Evolutionary conservation across 2,797 vertebrate species (phyloP).

Genomic region (Pseudocheirus occidentalis): DNA sequence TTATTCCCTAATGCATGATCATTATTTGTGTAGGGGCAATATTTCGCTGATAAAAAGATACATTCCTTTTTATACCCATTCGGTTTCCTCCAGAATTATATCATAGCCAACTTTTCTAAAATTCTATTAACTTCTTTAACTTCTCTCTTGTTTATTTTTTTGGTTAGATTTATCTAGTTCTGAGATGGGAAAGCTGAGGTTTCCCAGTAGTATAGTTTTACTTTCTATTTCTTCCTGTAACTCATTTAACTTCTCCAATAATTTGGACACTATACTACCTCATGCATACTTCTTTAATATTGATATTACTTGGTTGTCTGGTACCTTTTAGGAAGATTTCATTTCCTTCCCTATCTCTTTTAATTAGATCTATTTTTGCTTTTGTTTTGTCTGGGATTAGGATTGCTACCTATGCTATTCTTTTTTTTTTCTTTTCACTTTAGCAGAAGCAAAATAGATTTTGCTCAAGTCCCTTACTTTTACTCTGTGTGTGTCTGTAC

Average conservation of each 20-base stretch:
- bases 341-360: neutral
- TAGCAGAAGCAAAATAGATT: neutral
- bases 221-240: neutral
- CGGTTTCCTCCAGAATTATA: neutral
- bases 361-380: neutral
- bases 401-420: neutral
- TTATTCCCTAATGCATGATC: neutral
- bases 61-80: neutral
- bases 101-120: neutral
- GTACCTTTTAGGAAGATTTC: neutral
- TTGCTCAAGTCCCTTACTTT: neutral
- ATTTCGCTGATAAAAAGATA: neutral
- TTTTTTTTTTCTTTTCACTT: neutral
- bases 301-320: neutral
- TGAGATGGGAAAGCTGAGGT: neutral
- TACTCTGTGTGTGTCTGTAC: neutral
- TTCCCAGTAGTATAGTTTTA: neutral
- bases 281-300: neutral
- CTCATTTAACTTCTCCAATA: neutral
- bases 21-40: neutral
- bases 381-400: neutral
- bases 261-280: neutral
- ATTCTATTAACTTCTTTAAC: neutral
- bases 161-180: neutral
- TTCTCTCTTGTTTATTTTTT: neutral